Conservation (phyloP, 2,888 invertebrate species). For the Asteroscopus sphinx region DNA sequence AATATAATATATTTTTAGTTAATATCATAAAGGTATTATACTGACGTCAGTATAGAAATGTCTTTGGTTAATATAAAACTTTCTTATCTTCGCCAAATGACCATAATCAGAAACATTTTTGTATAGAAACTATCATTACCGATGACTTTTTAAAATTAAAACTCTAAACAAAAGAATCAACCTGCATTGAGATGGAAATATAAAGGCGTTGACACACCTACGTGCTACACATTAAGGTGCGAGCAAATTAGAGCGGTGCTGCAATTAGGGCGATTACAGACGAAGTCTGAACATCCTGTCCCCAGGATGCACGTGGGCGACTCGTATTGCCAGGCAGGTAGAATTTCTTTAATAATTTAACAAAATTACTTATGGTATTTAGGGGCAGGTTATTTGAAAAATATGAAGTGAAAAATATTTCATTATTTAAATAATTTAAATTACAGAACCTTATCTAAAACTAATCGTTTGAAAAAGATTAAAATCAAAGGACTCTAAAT, state of each 20-base stretch:
- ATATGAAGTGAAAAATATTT: no score
- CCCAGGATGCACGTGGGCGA: slow-evolving; percentile 54
- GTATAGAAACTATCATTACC: not conserved
- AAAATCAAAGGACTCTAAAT: no score
- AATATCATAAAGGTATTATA: no score
- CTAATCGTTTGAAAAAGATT: no score
- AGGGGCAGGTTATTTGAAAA: no score
- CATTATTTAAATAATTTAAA: no score
- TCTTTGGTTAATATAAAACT: no score
- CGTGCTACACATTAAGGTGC: slow-evolving; percentile 63
- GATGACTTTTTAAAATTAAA: slow-evolving; percentile 13
- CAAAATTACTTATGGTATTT: no score
- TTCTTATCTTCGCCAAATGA: not conserved
- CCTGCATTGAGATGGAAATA: slow-evolving; percentile 74
- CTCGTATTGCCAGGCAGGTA: slow-evolving; percentile 23
- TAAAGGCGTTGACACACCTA: slow-evolving; percentile 69
- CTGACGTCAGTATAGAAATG: no score
- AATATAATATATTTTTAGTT: no score
- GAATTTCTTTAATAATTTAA: no score
- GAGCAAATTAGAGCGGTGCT: slow-evolving; percentile 77
- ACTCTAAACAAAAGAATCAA: slow-evolving; percentile 70
- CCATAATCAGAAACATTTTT: not conserved
- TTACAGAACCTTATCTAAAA: no score
- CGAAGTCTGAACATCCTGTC: slow-evolving; percentile 53
- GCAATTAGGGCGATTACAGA: slow-evolving; percentile 72